Evolutionary conservation across 35 echinoderm and acorn worm species (phyloP), one percentile per base, ranked within the genome.

Genomic region (Lytechinus pictus): DNA sequence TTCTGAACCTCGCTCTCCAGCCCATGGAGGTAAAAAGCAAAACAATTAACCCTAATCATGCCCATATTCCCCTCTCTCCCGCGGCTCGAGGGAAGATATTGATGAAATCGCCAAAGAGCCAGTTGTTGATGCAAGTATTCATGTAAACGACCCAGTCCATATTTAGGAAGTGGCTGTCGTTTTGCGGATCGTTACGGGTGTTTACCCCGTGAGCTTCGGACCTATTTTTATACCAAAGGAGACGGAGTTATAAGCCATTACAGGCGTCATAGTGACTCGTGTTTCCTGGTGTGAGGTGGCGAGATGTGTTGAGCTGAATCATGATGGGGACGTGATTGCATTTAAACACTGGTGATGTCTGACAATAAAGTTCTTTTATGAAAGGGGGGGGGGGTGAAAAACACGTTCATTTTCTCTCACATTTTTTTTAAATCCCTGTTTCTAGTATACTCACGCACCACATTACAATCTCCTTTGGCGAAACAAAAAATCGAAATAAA

Each of bases 21-120:
- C 4, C 5, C 21, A 79, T 79, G 16, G 6, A 79, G 24, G 21
- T 79, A 79, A 79, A 79, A 79, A 79, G 66, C 66, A 79, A 79
- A 79, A 79, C 66, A 79, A 79, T 79, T 79, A 79, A 79, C 66
- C n/a, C 66, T 79, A 79, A 79, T 79, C 66, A 79, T 79, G 66
- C 66, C 66, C 16, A 79, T 79, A 79, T 79, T 79, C 21, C 66
- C n/a, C 8, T 24, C 66, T 8, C n/a, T 79, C n/a, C 66, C 19
- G 66, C 66, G 66, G 66, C 19, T 19, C 66, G 66, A 79, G 66
- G n/a, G 66, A 79, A 24, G 66, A 24, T n/a, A 79, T 24, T 79
- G 66, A 79, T 79, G 66, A 79, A 5, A 24, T 79, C 12, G 16
- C 66, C 66, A 79, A 79, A 79, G 19, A 79, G 66, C 66, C 66